These are phyloP conservation scores for Plemyria rubiginata DNA, from an alignment of 2,888 invertebrate species.

Conservation along the genomic window DNA sequence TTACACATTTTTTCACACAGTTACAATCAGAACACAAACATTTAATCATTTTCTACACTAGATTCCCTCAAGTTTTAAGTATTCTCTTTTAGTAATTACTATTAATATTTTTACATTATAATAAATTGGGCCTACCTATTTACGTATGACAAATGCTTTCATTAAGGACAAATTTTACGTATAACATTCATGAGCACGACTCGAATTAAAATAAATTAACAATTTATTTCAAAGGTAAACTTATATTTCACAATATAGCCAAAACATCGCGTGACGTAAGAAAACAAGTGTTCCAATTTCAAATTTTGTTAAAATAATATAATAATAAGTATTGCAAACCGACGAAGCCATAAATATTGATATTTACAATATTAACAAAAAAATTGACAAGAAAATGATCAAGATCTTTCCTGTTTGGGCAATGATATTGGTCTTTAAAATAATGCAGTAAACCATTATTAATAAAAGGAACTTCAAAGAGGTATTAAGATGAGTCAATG, in stretches of 20 bases:
- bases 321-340: constrained; percentile 43
- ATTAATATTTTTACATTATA: constrained; percentile 79
- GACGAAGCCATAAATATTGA: constrained; percentile 62
- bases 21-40: constrained; percentile 83
- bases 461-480: constrained; percentile 65
- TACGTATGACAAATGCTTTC: constrained; percentile 82
- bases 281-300: constrained; percentile 70
- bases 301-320: constrained; percentile 47
- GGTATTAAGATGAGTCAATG: constrained; percentile 62
- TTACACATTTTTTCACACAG: constrained; percentile 81
- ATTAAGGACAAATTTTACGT: constrained; percentile 76
- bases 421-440: constrained; percentile 46
- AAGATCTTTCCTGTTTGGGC: constrained; percentile 67
- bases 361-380: constrained; percentile 78
- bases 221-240: constrained; percentile 57
- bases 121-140: constrained; percentile 84
- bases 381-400: constrained; percentile 60
- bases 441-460: constrained; percentile 51
- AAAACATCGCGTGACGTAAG: constrained; percentile 59
- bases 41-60: constrained; percentile 76
- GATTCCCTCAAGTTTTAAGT: constrained; percentile 77
- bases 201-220: constrained; percentile 72
- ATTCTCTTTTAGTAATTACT: constrained; percentile 74
- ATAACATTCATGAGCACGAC: constrained; percentile 77
- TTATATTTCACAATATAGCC: constrained; percentile 58